phyloP scores from a whole-genome alignment of 2,113 vertebrate genomes.

The Halcyon senegalensis region DNA sequence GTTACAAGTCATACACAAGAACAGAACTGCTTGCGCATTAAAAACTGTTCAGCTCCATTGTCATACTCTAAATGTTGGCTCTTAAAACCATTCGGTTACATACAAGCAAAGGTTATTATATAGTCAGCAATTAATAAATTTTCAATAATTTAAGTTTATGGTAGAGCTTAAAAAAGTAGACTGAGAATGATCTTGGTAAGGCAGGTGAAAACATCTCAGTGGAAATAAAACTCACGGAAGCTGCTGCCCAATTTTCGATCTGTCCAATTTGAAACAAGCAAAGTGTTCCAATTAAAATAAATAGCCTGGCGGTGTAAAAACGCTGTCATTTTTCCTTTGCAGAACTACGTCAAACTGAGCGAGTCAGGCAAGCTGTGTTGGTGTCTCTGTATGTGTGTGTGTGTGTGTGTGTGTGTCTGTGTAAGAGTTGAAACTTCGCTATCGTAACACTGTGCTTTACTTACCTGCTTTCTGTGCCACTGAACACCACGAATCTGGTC shows the following conservation, averaged over 20 bases:
- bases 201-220: constrained; percentile 90
- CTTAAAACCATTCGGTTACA: constrained; percentile 92
- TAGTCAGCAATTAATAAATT: constrained; percentile 92
- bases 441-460: constrained; percentile 83
- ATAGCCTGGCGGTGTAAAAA: constrained; percentile 66
- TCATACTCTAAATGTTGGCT: constrained; percentile 93
- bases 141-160: constrained; percentile 96
- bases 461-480: constrained; percentile 78
- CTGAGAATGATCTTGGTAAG: constrained; percentile 91
- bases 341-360: constrained; percentile 73
- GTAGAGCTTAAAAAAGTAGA: constrained; percentile 87
- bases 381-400: constrained; percentile 15
- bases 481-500: constrained; percentile 75
- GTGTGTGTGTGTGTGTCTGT: not conserved
- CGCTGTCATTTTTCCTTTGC: constrained; percentile 61
- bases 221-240: constrained; percentile 79
- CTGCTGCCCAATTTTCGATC: constrained; percentile 72
- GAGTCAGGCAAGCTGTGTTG: constrained; percentile 70
- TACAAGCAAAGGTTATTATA: constrained; percentile 95
- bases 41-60: constrained; percentile 92
- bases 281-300: constrained; percentile 68
- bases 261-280: constrained; percentile 61
- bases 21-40: constrained; percentile 99
- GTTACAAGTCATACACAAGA: constrained; percentile 99
- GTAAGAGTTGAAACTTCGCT: constrained; percentile 66